Evolutionary conservation across 2,113 vertebrate genomes (phyloP), one percentile per base, ranked within the genome.

Genomic region (Onychostruthus taczanowskii): DNA sequence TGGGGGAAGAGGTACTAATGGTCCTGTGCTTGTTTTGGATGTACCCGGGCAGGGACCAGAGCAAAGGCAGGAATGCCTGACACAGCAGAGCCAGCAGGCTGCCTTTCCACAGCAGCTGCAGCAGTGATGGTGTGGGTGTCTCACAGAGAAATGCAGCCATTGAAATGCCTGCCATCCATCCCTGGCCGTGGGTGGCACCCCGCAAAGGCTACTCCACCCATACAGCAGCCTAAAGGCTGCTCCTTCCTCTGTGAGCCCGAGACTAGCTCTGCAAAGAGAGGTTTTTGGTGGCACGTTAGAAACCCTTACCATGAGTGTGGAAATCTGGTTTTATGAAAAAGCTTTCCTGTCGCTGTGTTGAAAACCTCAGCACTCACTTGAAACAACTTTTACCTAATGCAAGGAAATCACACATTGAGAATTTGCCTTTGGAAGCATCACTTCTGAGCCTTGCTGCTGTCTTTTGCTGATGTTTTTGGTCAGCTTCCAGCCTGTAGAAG

Each of bases 101-200:
- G 68, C 78, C 90, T 85, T 75, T 84, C 70, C 13, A 16, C 58
- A 85, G 80, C 91, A 94, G 83, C 95, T 92, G 86, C 9, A 1
- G 90, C 87, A 77, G 67, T 28, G 77, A 14, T 0, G 1, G 82
- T 27, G 89, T 93, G 94, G 95, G 92, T 82, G 95, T 94, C 89
- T 85, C 8, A 3, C 56, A 18, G 81, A 84, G 76, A 84, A 94
- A 85, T 46, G 78, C 16, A 2, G 61, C 89, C 91, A 67, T 61
- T 79, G 44, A 80, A 86, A 91, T 89, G 86, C 87, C 66, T 90
- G 43, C 81, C 75, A 83, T 67, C 78, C 64, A 1, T 73, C 83
- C 84, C 77, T 56, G 85, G 79, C 84, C 5, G 77, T 95, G 94
- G 93, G 95, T 78, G 94, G 92, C 88, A 84, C 84, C 87, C 78